Base-by-base conservation (phyloP, 2,888 invertebrate genomes). In the Byasa hedistus region DNA sequence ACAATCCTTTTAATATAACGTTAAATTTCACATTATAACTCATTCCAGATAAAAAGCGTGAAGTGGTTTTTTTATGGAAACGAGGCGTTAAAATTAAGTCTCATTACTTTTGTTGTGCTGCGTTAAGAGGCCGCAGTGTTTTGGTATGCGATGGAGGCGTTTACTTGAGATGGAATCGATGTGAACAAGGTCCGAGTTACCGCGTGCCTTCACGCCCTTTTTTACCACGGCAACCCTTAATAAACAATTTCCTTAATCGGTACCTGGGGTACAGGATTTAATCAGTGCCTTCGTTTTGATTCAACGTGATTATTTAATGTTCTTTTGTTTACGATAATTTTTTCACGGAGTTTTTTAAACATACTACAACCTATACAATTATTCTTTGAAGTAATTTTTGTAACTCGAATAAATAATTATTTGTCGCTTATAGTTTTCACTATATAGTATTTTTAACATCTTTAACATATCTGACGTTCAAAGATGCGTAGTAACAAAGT, bases 121-220 rank as follows among this genome's bases (percentile, higher is more conserved):
- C 68, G 67, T 64, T 69, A 70, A 72, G 70, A 67, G 70, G 66
- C 68, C 70, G 69, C 64, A 71, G 75, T 75, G 77, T 78, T 80
- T 81, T 79, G 82, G 87, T 84, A 89, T 86, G 87, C 85, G 76
- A 77, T 74, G 74, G 72, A 76, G 80, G 79, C 77, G 81, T 75
- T 76, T 78, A 80, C 76, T 81, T 82, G 77, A 86, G 86, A 87
- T 87, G 80, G 79, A 77, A 78, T 79, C 79, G 85, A 89, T 87
- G 85, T 60, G 73, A 71, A 65, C 72, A 73, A 77, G 75, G 78
- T 76, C 82, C 79, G 80, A 81, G 77, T 75, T 72, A 73, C 81
- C 77, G 84, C 86, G 80, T 85, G 80, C 86, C 83, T 83, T 84
- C 85, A 87, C 87, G 84, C 83, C 80, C 76, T 79, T 79, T 72